Base-by-base conservation (phyloP, 2,113 vertebrate species). In the Myocastor coypus region DNA sequence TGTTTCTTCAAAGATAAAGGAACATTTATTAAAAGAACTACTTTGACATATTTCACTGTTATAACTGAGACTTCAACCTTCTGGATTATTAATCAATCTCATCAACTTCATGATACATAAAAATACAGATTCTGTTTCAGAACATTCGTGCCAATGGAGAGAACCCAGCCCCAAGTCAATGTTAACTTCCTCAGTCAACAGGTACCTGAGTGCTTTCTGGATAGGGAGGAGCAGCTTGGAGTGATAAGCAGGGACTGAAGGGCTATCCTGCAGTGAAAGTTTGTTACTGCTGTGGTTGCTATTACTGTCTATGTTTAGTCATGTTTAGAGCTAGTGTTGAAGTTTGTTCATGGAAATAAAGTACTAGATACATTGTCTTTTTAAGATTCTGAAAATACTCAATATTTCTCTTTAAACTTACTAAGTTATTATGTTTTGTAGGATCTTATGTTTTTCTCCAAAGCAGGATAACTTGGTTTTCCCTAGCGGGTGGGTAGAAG, bases 401-500 rank as follows among this genome's bases (percentile, higher is more conserved):
- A 88, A 20, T 2, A 52, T 13, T 94, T 85, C 20, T 87, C 3
- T 87, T 95, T 92, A 82, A 85, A 73, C 82, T 95, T 96, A n/a
- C 19, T 68, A 87, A 87, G 71, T 83, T 64, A 42, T 24, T 82
- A 11, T 82, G 20, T 28, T 91, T 94, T 90, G 2, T 68, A 92
- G 78, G 26, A 68, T 96, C 17, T 91, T 89, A 68, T 46, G 86
- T 61, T 94, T 93, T 81, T 85, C 55, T 14, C 26, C 50, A 66
- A 83, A 50, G 7, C 7, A n/a, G 63, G 28, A 32, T 80, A 77
- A 75, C 10, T n/a, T 82, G 22, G 16, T 75, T 4, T 92, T 37
- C 34, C 87, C 7, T 19, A 83, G 28, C 14, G 34, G 10, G 20
- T 69, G 11, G 10, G 16, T 11, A 30, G 3, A 66, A 90, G 14